Evolutionary conservation across 53 echinoderm and acorn worm genomes (phyloP), one percentile per base, ranked within the genome.

Genomic region (Holothuria leucospilota): DNA sequence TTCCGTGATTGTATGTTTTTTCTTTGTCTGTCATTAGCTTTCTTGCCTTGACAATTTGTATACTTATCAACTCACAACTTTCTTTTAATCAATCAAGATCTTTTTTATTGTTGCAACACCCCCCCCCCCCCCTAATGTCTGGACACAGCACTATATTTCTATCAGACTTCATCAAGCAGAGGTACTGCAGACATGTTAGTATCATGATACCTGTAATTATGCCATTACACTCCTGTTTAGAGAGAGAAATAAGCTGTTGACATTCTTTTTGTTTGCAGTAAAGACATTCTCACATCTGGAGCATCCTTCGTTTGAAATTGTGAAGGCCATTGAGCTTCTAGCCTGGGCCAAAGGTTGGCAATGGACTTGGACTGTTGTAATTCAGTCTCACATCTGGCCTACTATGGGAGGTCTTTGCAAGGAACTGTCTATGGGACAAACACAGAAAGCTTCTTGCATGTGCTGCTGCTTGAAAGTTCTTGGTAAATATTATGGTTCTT

Each of bases 341-440:
- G 72, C 72, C 8, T 72, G 40, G 41, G 14, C 46, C 15, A 72
- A 21, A 40, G 72, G 72, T 39, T 72, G 72, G 72, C 39, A 72
- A 24, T 72, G 72, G 72, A 72, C 72, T 5, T 72, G 72, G 72
- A n/a, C 72, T 39, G 39, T 72, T 23, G 20, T 72, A 72, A 72
- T 72, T 39, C n/a, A 41, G 18, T 39, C 39, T 4, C 18, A 30
- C 13, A 30, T 72, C 46, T 72, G 72, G 72, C 72, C 72, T 6
- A 6, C 39, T n/a, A 5, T 72, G 72, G 34, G 23, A 40, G 72
- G 72, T 72, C 72, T 39, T 13, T 72, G 72, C 21, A 72, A 72
- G 40, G 72, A 30, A 0, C 18, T 39, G 23, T 72, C 20, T 20
- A 21, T 16, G 41, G 72, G 72, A 13, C 23, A 46, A 7, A 46